Base-by-base conservation (phyloP, 2,113 vertebrate genomes). In the Scomber colias region DNA sequence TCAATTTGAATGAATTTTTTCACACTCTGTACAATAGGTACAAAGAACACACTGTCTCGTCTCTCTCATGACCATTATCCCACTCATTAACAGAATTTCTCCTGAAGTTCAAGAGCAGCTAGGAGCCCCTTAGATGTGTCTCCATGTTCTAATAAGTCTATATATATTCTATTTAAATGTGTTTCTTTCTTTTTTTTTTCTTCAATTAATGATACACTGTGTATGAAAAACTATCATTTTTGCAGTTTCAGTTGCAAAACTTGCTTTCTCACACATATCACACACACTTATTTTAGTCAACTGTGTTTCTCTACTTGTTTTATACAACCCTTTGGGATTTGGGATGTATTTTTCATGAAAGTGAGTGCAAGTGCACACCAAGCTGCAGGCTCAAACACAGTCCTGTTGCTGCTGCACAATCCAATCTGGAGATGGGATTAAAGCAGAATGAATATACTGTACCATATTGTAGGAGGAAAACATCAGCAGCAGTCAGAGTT, bases 81-180 rank as follows among this genome's bases (percentile, higher is more conserved):
- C 40, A n/a, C n/a, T 81, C 62, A 81, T 81, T 80, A 85, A 62
- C 56, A 71, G 30, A 65, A 68, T 45, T 82, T 68, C 70, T 65
- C 24, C n/a, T 77, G n/a, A 77, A 67, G 79, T 85, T 74, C 59
- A 61, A 72, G 40, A 79, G 48, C 73, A 62, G 65, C 63, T n/a
- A 65, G 54, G 13, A 75, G 66, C 66, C 15, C 31, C n/a, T 83
- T 57, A 71, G 70, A 82, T 44, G 40, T 14, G 17, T 63, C 24
- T 27, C 2, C 64, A 14, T 48, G 44, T 55, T 80, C 57, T 80
- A 59, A 79, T 85, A 30, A 82, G 66, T 11, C 31, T 24, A 56
- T 70, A 55, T 3, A 19, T 67, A n/a, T 57, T 49, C 27, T 19
- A 3, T 56, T 49, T 54, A 59, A 55, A 80, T 40, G 48, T 44